Evolutionary conservation across 2,113 vertebrate genomes (phyloP).

Genomic region (Sebastes fasciatus): DNA sequence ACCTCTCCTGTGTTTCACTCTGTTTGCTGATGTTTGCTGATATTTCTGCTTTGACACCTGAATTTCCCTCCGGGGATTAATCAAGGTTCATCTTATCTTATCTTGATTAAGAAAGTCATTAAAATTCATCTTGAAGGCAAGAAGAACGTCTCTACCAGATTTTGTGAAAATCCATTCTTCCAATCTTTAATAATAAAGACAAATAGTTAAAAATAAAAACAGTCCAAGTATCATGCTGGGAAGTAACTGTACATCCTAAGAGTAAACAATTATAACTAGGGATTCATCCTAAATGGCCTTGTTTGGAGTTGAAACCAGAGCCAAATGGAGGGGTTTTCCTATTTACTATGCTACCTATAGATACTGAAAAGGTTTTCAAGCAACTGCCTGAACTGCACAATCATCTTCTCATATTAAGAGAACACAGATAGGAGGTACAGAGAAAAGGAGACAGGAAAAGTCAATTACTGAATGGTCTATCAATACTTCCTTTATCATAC

Average conservation of each 20-base stretch:
- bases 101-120: background rate
- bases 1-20: no score
- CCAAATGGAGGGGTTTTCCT: background rate
- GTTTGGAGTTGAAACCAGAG: background rate
- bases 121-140: background rate
- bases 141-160: background rate
- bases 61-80: no score
- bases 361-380: slow-evolving; percentile 39
- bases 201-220: background rate
- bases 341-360: background rate
- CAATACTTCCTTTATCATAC: background rate
- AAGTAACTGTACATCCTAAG: no score
- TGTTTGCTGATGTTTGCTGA: no score
- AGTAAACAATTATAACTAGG: no score
- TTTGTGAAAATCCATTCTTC: background rate
- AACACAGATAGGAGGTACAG: background rate
- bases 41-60: no score
- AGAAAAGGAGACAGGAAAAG: background rate
- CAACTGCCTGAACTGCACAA: slow-evolving; percentile 27
- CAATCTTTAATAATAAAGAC: background rate
- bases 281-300: background rate
- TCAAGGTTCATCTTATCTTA: no score
- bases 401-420: background rate
- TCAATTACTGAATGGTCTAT: background rate
- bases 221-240: background rate